Base-by-base conservation (phyloP, 2,113 vertebrate genomes). In the Elanus axillaris region DNA sequence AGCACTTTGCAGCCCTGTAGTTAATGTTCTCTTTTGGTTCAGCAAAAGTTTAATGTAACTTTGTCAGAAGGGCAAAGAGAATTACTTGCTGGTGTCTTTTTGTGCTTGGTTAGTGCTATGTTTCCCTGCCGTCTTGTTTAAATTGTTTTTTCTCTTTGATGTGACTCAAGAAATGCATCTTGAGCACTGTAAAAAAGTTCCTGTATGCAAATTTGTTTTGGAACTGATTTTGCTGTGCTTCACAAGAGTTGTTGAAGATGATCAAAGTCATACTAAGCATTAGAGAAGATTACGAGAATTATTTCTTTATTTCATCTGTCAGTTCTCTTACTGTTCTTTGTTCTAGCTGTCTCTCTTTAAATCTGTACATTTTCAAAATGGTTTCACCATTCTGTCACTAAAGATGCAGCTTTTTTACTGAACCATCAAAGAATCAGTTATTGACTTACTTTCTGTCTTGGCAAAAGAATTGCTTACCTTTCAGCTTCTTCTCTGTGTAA, bases 381-480 rank as follows among this genome's bases (percentile, higher is more conserved):
- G 56, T 90, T 93, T 96, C 94, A 91, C 77, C 12, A 7, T 67
- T 74, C 68, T 93, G 58, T 80, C 40, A 43, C 55, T 85, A 34
- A 96, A 93, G 94, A 93, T 83, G 36, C 68, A 90, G 74, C 11
- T 96, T 92, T 73, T 93, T 92, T 87, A 71, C 52, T 81, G 74
- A 93, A 95, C 56, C 11, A 4, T 95, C 75, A 88, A 73, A 93
- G 50, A 97, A 92, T 96, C 47, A 74, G 84, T 77, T 96, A 88
- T 29, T 96, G 90, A 96, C 86, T 97, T 93, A 36, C 68, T 84
- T 95, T 96, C 85, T 72, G 15, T 73, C 38, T 75, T 92, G 43
- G 86, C 64, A 95, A 64, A 92, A 90, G 40, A 90, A 95, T 82
- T 86, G 56, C 94, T 96, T 97, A 93, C 84, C 47, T 96, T 96